Base-by-base conservation (phyloP, 2,888 invertebrate genomes). In the Xiphydria camelus region DNA sequence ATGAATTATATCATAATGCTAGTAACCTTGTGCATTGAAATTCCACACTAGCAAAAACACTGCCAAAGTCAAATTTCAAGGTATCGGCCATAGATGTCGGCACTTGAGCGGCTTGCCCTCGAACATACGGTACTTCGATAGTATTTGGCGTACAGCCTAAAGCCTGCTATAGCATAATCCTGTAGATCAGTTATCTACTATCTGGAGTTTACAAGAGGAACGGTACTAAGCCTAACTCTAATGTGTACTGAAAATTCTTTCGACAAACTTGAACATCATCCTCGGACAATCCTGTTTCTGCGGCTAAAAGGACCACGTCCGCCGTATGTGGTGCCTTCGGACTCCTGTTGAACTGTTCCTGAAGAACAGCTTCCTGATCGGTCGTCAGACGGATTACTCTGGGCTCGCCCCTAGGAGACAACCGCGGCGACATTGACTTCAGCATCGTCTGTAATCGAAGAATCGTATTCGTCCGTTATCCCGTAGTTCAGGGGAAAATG, bases 261-360 rank as follows among this genome's bases (percentile, higher is more conserved):
- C n/a, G n/a, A 29, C 59, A 58, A 55, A 79, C 80, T 73, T 77
- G 76, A 6, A 80, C 79, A 23, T 78, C 76, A 20, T 67, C 62
- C 51, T 79, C 79, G 6, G 75, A 67, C n/a, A 81, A 66, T 3
- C 79, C 80, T 1, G 77, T 77, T 56, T 81, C 80, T 1, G 80
- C 80, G 4, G 80, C 79, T 9, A 79, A 70, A 3, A 81, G 70
- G 10, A 77, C 74, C 20, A 80, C 59, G 49, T 80, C 80, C 17
- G 77, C 76, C 17, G 76, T 75, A 35, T 78, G 77, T 4, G 79
- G 79, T 49, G 79, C 79, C 51, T 78, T 74, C 35, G 78, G 78
- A 67, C 69, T 70, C 48, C 76, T 72, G 52, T 73, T 71, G 59
- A 81, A 81, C 54, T 78, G 78, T 46, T 76, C 73, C 51, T 79